These are phyloP conservation scores for Lasioglossum marginatum DNA, from an alignment of 2,888 invertebrate species.

Conservation along the genomic window DNA sequence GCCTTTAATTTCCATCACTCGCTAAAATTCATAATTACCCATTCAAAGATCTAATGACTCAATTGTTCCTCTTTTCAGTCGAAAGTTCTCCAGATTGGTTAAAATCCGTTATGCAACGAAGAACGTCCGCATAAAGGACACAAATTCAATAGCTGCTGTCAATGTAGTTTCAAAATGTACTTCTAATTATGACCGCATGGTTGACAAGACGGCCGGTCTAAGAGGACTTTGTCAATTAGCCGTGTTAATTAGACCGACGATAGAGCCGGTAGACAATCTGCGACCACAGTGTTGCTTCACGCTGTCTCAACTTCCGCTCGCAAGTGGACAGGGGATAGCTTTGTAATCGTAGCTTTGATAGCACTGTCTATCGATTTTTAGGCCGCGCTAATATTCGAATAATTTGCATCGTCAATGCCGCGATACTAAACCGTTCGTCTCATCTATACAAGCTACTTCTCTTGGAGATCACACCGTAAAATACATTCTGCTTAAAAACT, in stretches of 20 bases:
- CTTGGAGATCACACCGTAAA: neutral
- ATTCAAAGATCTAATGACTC: neutral
- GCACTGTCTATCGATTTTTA: constrained; percentile 58
- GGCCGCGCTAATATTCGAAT: neutral
- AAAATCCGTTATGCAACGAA: neutral
- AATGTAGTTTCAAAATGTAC: constrained; percentile 45
- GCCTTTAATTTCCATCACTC: neutral
- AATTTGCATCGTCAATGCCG: neutral
- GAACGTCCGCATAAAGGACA: neutral
- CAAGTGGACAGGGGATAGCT: constrained; percentile 56
- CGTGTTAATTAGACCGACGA: constrained; percentile 69
- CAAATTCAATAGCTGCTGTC: constrained; percentile 22
- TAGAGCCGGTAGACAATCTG: constrained; percentile 60
- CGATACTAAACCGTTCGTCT: neutral
- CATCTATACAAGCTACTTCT: neutral
- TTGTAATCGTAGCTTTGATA: constrained; percentile 62
- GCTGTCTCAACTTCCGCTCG: constrained; percentile 65
- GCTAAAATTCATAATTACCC: neutral
- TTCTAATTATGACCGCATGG: constrained; percentile 56
- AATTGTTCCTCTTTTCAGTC: neutral
- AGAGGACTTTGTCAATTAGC: constrained; percentile 73
- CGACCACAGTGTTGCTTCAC: constrained; percentile 62
- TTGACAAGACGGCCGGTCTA: constrained; percentile 59
- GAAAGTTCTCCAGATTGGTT: neutral
- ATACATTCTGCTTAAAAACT: neutral